Evolutionary conservation across 2,113 vertebrate genomes (phyloP).

Genomic region (Pithys albifrons): DNA sequence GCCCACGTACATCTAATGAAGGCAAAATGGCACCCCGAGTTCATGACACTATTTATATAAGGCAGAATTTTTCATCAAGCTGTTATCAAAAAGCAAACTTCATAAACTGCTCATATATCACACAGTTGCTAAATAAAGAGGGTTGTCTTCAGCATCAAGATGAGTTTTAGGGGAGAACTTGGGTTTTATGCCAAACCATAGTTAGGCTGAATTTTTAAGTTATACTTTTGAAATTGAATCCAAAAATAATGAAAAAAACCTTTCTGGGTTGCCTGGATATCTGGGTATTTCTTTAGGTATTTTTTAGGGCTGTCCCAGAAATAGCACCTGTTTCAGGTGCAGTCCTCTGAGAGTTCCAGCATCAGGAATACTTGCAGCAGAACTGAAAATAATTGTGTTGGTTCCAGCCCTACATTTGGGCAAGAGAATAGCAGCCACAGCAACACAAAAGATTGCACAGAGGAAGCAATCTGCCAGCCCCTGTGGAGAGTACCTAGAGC

Average conservation of each 20-base stretch:
- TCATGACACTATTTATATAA: background rate
- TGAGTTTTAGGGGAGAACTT: background rate
- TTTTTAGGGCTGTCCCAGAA: background rate
- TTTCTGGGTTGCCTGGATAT: background rate
- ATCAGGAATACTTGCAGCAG: background rate
- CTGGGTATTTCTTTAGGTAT: background rate
- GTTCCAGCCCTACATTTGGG: background rate
- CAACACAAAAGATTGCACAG: background rate
- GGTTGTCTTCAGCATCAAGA: background rate
- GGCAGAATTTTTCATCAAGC: background rate
- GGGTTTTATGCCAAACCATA: background rate
- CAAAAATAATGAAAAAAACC: background rate
- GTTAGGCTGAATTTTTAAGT: background rate
- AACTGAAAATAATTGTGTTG: background rate
- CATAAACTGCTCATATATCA: background rate
- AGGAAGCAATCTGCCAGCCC: conserved; percentile 44
- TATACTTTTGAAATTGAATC: background rate
- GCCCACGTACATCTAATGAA: background rate
- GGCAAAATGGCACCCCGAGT: background rate
- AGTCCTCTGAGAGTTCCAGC: background rate
- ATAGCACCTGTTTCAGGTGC: background rate
- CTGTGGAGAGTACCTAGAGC: background rate
- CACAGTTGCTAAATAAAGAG: background rate
- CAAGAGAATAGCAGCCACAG: background rate
- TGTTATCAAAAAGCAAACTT: background rate